Base-by-base conservation (phyloP, 2,113 vertebrate genomes). In the Rhineura floridana region DNA sequence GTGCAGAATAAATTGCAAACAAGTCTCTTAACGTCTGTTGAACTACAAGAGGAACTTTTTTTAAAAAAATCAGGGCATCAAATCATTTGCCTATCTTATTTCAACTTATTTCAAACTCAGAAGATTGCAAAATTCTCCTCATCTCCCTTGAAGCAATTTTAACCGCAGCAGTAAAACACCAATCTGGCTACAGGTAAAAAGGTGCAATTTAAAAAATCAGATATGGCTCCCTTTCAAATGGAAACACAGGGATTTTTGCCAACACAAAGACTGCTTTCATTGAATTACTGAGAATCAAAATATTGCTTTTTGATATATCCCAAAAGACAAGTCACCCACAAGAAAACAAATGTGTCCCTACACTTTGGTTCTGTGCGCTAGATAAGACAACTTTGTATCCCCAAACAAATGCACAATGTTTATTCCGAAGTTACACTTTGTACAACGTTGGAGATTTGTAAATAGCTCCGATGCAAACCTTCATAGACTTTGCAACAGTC, bases 351-450 rank as follows among this genome's bases (percentile, higher is more conserved):
- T 6, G 44, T 42, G 39, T 87, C 76, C 48, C 48, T 70, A 52
- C 25, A 13, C 36, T 65, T 70, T 78, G 39, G 50, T 65, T 81
- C 48, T 9, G 48, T 36, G 23, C 1, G 19, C 25, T 42, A 55
- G 81, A 39, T 36, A 17, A 28, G 52, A 89, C 72, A 65, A 73
- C 33, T 81, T 48, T 82, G 70, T 73, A 30, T 85, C 70, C 76
- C 76, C 46, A 67, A 36, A 3, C 30, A 50, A 15, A 9, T 1
- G 25, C 33, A n/a, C 87, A 46, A 67, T 42, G 63, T 48, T 67
- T 72, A 72, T 23, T 25, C 50, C 62, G 28, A 25, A 80, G 15
- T 48, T 63, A 65, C 76, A 17, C 44, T 78, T 70, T 52, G 52
- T 59, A 55, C 25, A 9, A 72, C 84, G 39, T 50, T 30, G 28